Evolutionary conservation across 2,888 invertebrate genomes (phyloP).

Genomic region (Meandrusa payeni): DNA sequence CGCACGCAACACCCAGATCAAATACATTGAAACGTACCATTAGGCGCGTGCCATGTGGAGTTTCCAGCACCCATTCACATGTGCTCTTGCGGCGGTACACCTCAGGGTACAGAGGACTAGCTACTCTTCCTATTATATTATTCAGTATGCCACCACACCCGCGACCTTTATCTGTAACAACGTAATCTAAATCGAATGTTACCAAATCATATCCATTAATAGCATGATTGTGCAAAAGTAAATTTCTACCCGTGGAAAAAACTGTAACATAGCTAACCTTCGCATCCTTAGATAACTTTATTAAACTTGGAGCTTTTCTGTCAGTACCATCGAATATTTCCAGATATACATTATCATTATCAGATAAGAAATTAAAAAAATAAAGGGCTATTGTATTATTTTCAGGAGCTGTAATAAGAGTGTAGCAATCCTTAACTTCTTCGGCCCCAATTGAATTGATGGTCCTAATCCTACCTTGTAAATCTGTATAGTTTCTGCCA

Average conservation of each 20-base stretch:
- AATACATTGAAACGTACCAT: conserved; percentile 65
- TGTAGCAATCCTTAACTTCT: conserved; percentile 75
- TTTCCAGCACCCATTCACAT: conserved; percentile 68
- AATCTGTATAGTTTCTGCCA: conserved; percentile 83
- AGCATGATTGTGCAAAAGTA: conserved; percentile 77
- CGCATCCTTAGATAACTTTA: no score
- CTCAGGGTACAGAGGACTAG: conserved; percentile 66
- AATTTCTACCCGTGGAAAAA: conserved; percentile 85
- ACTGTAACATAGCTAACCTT: conserved; percentile 54
- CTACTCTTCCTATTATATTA: conserved; percentile 50
- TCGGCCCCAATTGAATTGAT: conserved; percentile 27
- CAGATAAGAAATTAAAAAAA: conserved; percentile 43
- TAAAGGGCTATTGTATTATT: conserved; percentile 87
- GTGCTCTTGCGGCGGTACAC: conserved; percentile 47
- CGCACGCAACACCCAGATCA: conserved; percentile 85
- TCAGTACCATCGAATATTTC: conserved; percentile 63
- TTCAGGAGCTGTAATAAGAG: conserved; percentile 83
- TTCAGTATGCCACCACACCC: conserved; percentile 64
- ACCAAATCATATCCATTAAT: conserved; percentile 38
- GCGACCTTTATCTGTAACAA: conserved; percentile 56
- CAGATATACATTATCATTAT: conserved; percentile 50
- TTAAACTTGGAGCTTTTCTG: conserved; percentile 37
- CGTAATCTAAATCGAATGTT: conserved; percentile 53
- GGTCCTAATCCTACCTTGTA: conserved; percentile 84
- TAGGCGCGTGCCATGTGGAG: conserved; percentile 50